These are phyloP conservation scores for Meiosimyza platycephala DNA, from an alignment of 2,888 invertebrate genomes.

Conservation along the genomic window DNA sequence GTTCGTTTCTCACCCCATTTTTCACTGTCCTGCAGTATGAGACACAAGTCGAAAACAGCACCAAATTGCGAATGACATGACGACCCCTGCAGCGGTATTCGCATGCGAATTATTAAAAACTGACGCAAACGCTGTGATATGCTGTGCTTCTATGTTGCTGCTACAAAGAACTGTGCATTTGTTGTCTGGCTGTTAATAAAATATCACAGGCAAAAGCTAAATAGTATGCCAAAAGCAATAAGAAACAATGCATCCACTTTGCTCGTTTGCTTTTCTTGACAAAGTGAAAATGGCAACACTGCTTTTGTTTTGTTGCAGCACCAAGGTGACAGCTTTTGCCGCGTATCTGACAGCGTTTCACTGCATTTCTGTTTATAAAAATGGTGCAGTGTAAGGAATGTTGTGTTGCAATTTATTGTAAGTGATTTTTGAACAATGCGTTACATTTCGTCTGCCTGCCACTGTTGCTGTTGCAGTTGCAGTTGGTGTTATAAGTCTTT, in stretches of 20 bases:
- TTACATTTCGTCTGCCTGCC: neutral
- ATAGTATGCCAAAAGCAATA: neutral
- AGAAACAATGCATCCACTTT: neutral
- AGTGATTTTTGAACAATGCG: conserved; percentile 1
- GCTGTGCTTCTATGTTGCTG: no score
- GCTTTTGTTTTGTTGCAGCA: neutral
- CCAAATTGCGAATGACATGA: neutral
- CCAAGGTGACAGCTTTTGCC: conserved; percentile 7
- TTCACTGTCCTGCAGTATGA: neutral
- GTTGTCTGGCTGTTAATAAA: conserved; percentile 2
- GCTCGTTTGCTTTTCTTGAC: no score
- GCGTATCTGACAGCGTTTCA: conserved; percentile 1
- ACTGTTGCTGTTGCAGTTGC: neutral
- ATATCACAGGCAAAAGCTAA: neutral
- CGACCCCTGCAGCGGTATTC: neutral
- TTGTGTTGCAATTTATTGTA: conserved; percentile 13
- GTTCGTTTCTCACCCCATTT: neutral
- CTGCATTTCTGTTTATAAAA: neutral
- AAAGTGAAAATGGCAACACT: no score
- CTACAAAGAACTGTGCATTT: no score
- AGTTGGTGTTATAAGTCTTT: neutral
- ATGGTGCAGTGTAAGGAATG: neutral
- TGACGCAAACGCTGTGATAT: neutral
- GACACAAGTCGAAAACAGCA: neutral
- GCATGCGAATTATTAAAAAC: conserved; percentile 6